Conservation (phyloP, 2,797 vertebrate species). For the Ptychobarbus kaznakovi region DNA sequence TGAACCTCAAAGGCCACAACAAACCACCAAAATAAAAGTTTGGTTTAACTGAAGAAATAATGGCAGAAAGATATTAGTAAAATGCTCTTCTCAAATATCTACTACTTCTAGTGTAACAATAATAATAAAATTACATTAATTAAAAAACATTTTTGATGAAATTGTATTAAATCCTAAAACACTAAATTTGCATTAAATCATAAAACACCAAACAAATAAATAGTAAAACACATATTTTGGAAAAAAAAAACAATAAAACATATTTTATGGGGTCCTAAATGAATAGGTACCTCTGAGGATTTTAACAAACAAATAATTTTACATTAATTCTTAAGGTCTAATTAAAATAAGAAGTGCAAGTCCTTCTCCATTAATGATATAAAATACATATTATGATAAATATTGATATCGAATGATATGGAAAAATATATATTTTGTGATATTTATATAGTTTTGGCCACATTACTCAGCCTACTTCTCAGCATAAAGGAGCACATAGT, state of each 20-base stretch:
- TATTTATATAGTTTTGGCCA: neutral
- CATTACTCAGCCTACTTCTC: neutral
- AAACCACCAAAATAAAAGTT: neutral
- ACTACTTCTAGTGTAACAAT: neutral
- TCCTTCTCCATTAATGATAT: neutral
- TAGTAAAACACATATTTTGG: neutral
- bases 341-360: too few species aligned
- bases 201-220: neutral
- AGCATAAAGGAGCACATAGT: neutral
- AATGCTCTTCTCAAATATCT: neutral
- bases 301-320: neutral
- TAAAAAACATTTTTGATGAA: neutral
- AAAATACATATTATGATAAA: neutral
- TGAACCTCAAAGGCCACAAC: neutral
- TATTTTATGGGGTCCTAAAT: neutral
- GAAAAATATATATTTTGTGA: neutral
- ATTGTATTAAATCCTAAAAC: neutral
- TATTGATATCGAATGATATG: neutral
- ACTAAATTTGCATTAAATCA: neutral
- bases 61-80: neutral
- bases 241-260: neutral
- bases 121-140: neutral
- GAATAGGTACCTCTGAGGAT: neutral
- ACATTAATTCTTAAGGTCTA: neutral
- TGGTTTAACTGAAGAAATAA: neutral